Conservation (phyloP, 2,113 vertebrate species). For the Chunga burmeisteri region DNA sequence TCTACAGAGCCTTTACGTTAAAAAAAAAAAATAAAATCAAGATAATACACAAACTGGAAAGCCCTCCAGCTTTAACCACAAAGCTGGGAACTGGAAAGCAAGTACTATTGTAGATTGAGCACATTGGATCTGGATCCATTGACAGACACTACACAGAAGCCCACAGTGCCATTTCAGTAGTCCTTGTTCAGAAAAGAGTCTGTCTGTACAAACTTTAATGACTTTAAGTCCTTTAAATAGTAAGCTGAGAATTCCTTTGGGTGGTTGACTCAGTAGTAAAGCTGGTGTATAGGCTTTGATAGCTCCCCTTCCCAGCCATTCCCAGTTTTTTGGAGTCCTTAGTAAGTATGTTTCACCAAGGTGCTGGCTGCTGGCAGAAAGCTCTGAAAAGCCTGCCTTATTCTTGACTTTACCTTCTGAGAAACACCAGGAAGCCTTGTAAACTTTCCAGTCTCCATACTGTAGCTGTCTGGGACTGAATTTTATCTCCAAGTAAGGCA, state of each 20-base stretch:
- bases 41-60: neutral
- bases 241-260: neutral
- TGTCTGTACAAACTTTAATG: neutral
- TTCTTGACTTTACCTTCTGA: neutral
- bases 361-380: neutral
- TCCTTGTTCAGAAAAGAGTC: neutral
- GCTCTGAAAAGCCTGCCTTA: neutral
- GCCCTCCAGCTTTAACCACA: neutral
- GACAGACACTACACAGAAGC: neutral
- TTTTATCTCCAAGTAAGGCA: neutral
- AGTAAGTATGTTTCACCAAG: neutral
- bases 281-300: neutral
- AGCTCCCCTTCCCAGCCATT: neutral
- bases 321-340: neutral
- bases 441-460: neutral
- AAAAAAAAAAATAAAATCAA: neutral
- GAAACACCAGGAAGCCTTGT: neutral
- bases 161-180: neutral
- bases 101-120: neutral
- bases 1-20: neutral
- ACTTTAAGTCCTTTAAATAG: neutral
- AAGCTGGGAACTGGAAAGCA: neutral
- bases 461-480: neutral
- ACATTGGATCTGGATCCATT: neutral
- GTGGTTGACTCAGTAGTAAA: neutral